Percentiles rank a stretch among this genome's conserved stretches.
phyloP scores from a whole-genome alignment of 30 jellyfish, hydroid and myxozoan genomes.

The Sanderia malayensis region DNA sequence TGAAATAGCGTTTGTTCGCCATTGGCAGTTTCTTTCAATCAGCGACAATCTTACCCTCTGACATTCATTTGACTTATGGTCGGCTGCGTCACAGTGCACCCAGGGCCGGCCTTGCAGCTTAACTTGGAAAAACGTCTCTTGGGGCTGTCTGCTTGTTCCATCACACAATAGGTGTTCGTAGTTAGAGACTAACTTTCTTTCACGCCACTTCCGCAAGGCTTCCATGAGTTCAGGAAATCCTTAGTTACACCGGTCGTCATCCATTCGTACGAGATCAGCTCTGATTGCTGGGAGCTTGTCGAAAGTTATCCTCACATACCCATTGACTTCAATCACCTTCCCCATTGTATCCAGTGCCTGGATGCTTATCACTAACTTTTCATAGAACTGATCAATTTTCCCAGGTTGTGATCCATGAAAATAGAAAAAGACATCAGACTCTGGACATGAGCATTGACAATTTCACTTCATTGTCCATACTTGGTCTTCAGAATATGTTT shows the following conservation, averaged over 20 bases:
- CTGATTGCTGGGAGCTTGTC: slow-evolving; percentile 31
- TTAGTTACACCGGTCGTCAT: slow-evolving; percentile 27
- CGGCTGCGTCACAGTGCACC: not conserved
- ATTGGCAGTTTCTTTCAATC: no score
- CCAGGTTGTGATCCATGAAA: slow-evolving; percentile 19
- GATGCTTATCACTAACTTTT: not conserved
- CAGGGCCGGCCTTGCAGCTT: slow-evolving; percentile 7
- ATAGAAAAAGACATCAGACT: slow-evolving; percentile 9
- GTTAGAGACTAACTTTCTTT: slow-evolving; percentile 35
- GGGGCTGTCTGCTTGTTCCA: slow-evolving; percentile 1
- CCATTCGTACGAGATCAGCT: slow-evolving; percentile 16
- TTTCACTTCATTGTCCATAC: slow-evolving; percentile 20
- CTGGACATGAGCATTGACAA: slow-evolving; percentile 33
- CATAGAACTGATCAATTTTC: slow-evolving; percentile 18
- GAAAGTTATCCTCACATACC: slow-evolving; percentile 23
- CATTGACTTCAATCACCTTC: slow-evolving; percentile 5
- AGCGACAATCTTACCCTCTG: no score
- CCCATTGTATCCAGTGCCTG: slow-evolving; percentile 25
- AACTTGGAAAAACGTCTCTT: slow-evolving; percentile 24
- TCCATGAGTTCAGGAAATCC: slow-evolving; percentile 30
- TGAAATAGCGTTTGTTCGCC: no score
- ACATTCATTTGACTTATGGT: no score
- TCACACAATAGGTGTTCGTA: not conserved
- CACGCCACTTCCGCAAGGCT: slow-evolving; percentile 50
- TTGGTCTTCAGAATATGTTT: slow-evolving; percentile 12